Evolutionary conservation across 2,113 vertebrate species (phyloP), one percentile per base, ranked within the genome.

Genomic region (Synchiropus splendidus): DNA sequence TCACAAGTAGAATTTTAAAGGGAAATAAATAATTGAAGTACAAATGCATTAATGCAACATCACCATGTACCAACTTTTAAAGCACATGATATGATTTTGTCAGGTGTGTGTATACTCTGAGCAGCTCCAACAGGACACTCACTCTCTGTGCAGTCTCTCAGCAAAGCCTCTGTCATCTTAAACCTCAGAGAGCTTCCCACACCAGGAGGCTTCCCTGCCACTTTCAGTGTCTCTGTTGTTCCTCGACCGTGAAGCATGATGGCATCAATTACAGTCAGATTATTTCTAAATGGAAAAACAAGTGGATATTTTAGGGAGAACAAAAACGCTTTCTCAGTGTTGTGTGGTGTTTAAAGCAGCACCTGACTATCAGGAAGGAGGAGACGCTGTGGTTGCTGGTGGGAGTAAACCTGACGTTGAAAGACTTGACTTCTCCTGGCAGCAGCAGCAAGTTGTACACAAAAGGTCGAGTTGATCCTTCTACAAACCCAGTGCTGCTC

Each of bases 111-210:
- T 27, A 4, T 4, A 27, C 21, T 27, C 21, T 27, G 21, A 27
- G 21, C 21, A 27, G 21, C 15, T 39, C 17, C 6, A 36, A 13
- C 12, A 36, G 12, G 4, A 42, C 45, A 89, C 90, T 92, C 75
- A 98, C 95, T 91, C 50, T 96, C 92, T 62, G 90, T 89, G 75
- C 95, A 99, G 59, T 99, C 94, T 82, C 90, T 97, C 14, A 99
- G 78, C 58, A 91, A 83, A 2, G 89, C 85, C 77, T 99, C 95
- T 0, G 94, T 99, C 83, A 99, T 90, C 85, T 97, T 98, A 74
- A 98, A 99, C 74, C 94, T 89, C 54, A 99, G 84, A 6, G 89
- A 97, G 72, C 87, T 92, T 50, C 89, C 87, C 16, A 84, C 84
- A 17, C 93, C 92, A 0, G 94, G 90, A 55, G 86, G 60, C 63